Percentiles rank a stretch among this genome's conserved stretches.
phyloP scores from a whole-genome alignment of 2,888 invertebrate genomes.

The Leptarthrus brevirostris region DNA sequence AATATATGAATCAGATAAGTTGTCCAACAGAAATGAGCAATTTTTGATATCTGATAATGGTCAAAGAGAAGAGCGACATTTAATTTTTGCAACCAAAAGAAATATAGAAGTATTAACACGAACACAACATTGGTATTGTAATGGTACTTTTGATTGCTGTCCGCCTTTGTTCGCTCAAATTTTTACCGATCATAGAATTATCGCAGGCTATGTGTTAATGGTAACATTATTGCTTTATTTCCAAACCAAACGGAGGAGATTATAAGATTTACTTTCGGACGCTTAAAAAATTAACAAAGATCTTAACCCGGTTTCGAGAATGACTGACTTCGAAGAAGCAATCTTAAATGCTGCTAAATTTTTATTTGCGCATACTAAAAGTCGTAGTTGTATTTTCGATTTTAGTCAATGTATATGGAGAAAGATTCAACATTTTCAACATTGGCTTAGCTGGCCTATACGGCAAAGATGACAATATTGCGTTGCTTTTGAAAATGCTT shows the following conservation, averaged over 20 bases:
- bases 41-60: not conserved
- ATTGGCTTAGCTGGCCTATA: too few species aligned
- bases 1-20: not conserved
- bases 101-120: too few species aligned
- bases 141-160: not conserved
- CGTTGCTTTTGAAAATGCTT: too few species aligned
- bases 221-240: not conserved
- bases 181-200: not conserved
- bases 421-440: not conserved
- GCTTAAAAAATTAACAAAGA: not conserved
- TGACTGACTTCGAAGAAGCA: not conserved
- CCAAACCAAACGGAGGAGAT: not conserved
- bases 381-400: not conserved
- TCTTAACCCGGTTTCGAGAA: not conserved
- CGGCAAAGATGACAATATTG: too few species aligned
- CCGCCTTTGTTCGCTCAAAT: not conserved
- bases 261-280: not conserved
- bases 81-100: not conserved
- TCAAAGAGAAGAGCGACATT: not conserved
- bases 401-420: too few species aligned
- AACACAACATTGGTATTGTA: not conserved
- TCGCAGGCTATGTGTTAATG: not conserved
- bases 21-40: not conserved
- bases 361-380: not conserved
- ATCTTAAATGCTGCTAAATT: not conserved